Percentiles rank a stretch among this genome's conserved stretches.
These are phyloP conservation scores for Ciconia stormi DNA, from an alignment of 2,113 vertebrate genomes.

Conservation along the genomic window DNA sequence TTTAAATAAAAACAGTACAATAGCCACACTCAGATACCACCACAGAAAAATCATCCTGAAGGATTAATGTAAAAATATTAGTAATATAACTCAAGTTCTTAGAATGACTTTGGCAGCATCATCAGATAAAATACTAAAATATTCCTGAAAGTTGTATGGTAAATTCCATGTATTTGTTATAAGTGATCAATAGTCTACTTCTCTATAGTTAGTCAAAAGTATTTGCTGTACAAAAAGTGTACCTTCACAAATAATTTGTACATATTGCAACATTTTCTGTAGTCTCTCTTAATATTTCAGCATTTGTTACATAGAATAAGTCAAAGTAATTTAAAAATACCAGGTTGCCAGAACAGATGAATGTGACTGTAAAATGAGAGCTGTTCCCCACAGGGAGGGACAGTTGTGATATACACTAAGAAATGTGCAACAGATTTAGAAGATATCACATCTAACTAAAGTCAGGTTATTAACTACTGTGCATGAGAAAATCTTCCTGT, in stretches of 20 bases:
- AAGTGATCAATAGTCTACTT: background rate
- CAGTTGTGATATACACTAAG: background rate
- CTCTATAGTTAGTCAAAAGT: background rate
- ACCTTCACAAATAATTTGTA: background rate
- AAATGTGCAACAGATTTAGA: background rate
- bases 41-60: background rate
- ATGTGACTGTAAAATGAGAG: background rate
- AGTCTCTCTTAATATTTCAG: background rate
- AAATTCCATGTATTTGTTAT: background rate
- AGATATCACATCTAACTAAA: background rate
- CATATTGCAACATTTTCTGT: background rate
- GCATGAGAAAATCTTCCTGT: background rate
- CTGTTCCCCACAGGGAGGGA: background rate
- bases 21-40: background rate
- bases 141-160: background rate
- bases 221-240: background rate
- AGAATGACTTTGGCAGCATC: background rate
- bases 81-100: background rate
- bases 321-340: background rate
- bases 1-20: background rate
- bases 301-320: background rate
- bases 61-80: background rate
- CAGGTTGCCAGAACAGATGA: background rate
- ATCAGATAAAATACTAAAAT: background rate
- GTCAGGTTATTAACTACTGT: background rate